A percentile compares a stretch with the other conserved stretches of the same genome.
Evolutionary conservation across 2,797 vertebrate genomes (phyloP).

Genomic region (Macropodus opercularis): DNA sequence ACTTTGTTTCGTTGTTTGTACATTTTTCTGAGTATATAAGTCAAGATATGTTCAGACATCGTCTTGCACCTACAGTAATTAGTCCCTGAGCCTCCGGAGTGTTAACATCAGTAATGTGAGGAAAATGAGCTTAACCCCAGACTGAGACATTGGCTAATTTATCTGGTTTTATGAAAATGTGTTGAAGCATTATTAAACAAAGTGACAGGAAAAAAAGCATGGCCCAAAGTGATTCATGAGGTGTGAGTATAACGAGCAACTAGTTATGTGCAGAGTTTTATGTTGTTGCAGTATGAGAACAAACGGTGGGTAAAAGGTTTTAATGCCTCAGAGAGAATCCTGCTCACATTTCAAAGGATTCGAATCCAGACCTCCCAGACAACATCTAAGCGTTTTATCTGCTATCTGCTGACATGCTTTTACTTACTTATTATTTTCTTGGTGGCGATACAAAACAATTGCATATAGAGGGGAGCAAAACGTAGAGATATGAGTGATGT

Average conservation of each 20-base stretch:
- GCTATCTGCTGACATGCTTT: neutral
- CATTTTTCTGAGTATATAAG: too few species aligned
- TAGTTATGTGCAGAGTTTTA: too few species aligned
- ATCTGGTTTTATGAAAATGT: neutral
- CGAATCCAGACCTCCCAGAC: constrained; percentile 5
- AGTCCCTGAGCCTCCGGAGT: neutral
- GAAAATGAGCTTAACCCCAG: neutral
- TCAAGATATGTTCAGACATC: neutral
- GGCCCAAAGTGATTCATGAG: too few species aligned
- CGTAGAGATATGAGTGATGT: too few species aligned
- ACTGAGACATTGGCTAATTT: neutral
- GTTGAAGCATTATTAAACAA: too few species aligned
- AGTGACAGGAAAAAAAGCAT: too few species aligned
- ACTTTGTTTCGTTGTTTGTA: neutral
- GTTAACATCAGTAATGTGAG: neutral
- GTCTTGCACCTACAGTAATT: neutral
- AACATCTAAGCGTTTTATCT: neutral
- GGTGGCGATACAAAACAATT: too few species aligned
- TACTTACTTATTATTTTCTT: neutral
- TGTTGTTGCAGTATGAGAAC: neutral
- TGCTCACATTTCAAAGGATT: too few species aligned
- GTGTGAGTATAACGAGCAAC: too few species aligned
- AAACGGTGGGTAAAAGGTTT: neutral
- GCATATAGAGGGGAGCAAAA: too few species aligned
- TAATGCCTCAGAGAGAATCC: neutral